Base-by-base conservation (phyloP, 1,140 invertebrate species). In the Sipha flava region DNA sequence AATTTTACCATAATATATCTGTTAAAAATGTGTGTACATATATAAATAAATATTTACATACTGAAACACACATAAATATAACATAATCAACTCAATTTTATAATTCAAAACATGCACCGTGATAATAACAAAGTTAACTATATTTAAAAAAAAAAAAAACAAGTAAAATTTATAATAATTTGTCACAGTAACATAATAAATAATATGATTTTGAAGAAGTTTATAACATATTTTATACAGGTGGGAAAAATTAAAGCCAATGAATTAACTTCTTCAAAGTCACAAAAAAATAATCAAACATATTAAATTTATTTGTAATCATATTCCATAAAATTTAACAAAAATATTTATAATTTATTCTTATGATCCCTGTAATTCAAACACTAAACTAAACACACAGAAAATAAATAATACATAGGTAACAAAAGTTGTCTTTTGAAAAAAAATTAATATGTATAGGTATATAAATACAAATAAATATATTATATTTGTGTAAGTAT, bases 321-420 rank as follows among this genome's bases (percentile, higher is more conserved):
- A 59, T 57, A 57, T 59, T 57, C n/a, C 29, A 47, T 75, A 75
- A 10, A 54, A 75, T 54, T 73, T 77, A 77, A 77, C 73, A 77
- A 57, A 77, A 77, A 54, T 57, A 77, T 75, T 52, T 59, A 40
- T 59, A 77, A 43, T 47, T 70, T 77, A 40, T 43, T 43, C n/a
- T 43, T 77, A 77, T 37, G 43, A 77, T 77, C 73, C 73, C 73
- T 77, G 73, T 77, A 77, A 59, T 77, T 77, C 10, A 77, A 57
- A 77, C 52, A 59, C 73, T 77, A 73, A 73, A 21, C 47, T 73
- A 57, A 77, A 77, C 73, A 73, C 70, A 43, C 49, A 40, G 31
- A 12, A 77, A 57, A 57, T 54, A 49, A 72, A 72, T 73, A 73
- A 73, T 54, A 75, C 72, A 57, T 18, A 77, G 73, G 73, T 77